A percentile compares a stretch with the other conserved stretches of the same genome.
These are phyloP conservation scores for Sylvilagus floridanus DNA, from an alignment of 2,797 vertebrate genomes.

Conservation along the genomic window DNA sequence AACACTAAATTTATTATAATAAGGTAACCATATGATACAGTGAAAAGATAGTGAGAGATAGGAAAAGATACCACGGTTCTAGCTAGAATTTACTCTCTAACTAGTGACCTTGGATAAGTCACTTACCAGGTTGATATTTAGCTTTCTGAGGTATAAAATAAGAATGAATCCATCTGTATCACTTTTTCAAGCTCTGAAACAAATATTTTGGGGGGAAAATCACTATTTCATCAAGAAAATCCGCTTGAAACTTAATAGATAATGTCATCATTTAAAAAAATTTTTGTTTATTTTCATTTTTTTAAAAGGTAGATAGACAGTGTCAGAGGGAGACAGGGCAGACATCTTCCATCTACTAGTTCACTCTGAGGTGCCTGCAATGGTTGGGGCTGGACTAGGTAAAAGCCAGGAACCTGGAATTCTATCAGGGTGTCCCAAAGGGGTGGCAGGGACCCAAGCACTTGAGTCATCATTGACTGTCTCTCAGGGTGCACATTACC, in stretches of 20 bases:
- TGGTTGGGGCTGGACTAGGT: no score
- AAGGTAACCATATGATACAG: not conserved
- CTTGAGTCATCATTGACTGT: no score
- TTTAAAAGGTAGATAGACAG: no score
- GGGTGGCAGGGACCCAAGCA: no score
- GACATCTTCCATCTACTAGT: no score
- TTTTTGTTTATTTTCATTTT: no score
- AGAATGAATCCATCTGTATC: not conserved
- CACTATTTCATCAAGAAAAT: not conserved
- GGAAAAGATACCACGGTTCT: not conserved
- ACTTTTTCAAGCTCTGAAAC: not conserved
- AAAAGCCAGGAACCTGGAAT: no score
- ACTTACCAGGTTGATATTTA: not conserved
- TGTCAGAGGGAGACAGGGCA: no score
- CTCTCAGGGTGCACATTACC: no score
- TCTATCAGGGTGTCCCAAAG: no score
- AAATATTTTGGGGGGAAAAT: not conserved
- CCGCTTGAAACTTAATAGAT: not conserved
- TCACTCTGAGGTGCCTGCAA: no score
- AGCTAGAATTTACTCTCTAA: not conserved
- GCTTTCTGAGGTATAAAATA: not conserved
- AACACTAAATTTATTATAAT: not conserved
- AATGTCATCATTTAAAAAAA: no score
- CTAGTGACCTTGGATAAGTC: not conserved
- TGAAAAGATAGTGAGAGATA: not conserved